Conservation (phyloP, 2,888 invertebrate species). For the Hylaea fasciaria region DNA sequence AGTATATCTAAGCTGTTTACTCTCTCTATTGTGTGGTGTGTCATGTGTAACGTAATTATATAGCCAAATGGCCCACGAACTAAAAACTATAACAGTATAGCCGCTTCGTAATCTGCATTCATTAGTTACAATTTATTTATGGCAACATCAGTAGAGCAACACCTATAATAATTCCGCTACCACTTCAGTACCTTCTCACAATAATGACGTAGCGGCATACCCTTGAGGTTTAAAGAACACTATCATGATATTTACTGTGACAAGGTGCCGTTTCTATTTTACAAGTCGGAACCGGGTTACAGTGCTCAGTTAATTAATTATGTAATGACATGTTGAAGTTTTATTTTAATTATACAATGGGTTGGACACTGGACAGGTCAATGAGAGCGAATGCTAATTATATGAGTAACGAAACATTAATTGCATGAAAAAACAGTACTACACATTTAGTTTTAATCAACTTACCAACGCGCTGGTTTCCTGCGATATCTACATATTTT, state of each 20-base stretch:
- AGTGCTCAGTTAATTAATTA: constrained; percentile 9
- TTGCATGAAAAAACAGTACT: not conserved
- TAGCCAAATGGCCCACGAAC: constrained; percentile 34
- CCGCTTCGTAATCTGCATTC: constrained; percentile 28
- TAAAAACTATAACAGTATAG: constrained; percentile 22
- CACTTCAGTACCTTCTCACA: constrained; percentile 4
- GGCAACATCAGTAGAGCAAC: constrained; percentile 19
- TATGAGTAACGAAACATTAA: constrained; percentile 8
- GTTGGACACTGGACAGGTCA: constrained; percentile 5
- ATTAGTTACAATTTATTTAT: constrained; percentile 34
- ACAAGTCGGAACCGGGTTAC: not conserved
- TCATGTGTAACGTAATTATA: constrained; percentile 3
- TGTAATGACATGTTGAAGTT: constrained; percentile 2
- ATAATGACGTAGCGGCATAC: not conserved
- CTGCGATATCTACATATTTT: too few relatives aligned
- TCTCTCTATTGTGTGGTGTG: too few relatives aligned
- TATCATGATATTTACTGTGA: not conserved
- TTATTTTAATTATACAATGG: constrained; percentile 12
- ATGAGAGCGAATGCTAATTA: constrained; percentile 2
- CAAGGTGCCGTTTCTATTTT: not conserved
- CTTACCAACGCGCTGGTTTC: too few relatives aligned
- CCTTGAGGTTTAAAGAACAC: not conserved
- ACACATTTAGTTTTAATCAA: not conserved
- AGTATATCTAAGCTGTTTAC: too few relatives aligned
- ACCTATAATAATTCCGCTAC: constrained; percentile 1